Base-by-base conservation (phyloP, 2,113 vertebrate genomes). In the Pedetes capensis region DNA sequence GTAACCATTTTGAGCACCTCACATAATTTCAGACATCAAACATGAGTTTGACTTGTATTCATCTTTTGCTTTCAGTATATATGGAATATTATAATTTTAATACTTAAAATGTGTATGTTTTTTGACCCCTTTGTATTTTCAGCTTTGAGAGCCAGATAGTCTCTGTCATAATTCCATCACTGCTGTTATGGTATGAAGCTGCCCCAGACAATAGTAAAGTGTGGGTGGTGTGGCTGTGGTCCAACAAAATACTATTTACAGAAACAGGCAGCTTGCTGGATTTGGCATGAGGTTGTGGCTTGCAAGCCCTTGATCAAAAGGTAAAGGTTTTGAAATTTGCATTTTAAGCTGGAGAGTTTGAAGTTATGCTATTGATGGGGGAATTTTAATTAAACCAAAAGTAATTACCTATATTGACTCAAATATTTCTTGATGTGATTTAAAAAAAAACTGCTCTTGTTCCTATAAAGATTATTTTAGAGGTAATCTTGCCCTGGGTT, bases 351-450 rank as follows among this genome's bases (percentile, higher is more conserved):
- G 59, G 64, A 64, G 47, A 75, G 66, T 61, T 76, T 72, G 55
- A 69, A 92, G 66, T 84, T 87, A 44, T 20, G 75, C 32, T 93
- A 66, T 22, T 94, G 83, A 92, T 6, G 37, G 69, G 39, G 39
- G 64, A 37, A 53, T 95, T 96, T 94, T 96, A 97, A 94, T 95
- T 89, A 95, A 95, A 89, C 63, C 29, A n/a, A 95, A 94, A 94
- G 85, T 76, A 87, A 96, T 93, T 79, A 69, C 63, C 57, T 80
- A 39, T 83, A 59, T 72, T 23, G 90, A 94, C 92, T 91, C 34
- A 61, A 74, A 74, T 76, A 92, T n/a, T 80, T 91, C 92, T 74
- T 84, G 86, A 76, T 47, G 64, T 89, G 68, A 55, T 85, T 79
- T 92, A n/a, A n/a, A 49, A 75, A 42, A 47, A 10, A 55, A 87